Percentiles rank a stretch among this genome's conserved stretches.
phyloP scores from a whole-genome alignment of 2,113 vertebrate genomes.

The Brienomyrus longianalis region DNA sequence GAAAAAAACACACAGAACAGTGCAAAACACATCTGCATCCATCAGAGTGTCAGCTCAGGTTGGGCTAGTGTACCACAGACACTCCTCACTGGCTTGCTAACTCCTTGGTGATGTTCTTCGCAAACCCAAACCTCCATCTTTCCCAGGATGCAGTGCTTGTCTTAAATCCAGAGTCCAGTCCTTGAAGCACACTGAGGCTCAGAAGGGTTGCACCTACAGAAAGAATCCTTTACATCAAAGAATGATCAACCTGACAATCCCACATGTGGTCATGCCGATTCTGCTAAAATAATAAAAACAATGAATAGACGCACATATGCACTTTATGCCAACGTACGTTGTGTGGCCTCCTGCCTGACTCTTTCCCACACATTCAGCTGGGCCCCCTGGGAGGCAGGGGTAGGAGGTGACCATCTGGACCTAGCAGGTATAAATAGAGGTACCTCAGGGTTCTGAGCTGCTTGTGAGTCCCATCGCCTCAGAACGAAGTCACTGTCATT shows the following conservation, averaged over 20 bases:
- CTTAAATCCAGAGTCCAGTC: not conserved
- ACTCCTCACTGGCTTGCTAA: not conserved
- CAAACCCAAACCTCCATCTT: not conserved
- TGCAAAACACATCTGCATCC: not conserved
- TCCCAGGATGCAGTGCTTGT: not conserved
- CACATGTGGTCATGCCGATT: not conserved
- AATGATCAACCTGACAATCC: not conserved
- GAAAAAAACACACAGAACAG: not conserved
- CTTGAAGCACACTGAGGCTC: not conserved
- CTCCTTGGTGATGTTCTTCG: not conserved
- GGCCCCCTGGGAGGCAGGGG: not conserved
- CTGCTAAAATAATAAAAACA: not conserved
- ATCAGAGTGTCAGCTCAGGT: not conserved
- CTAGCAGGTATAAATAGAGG: conserved; percentile 1
- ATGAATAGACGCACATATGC: not conserved
- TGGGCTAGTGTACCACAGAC: not conserved
- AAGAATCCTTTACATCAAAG: not conserved
- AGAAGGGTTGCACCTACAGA: not conserved
- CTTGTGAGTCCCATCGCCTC: not conserved
- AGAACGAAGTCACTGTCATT: not conserved
- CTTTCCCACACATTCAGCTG: not conserved
- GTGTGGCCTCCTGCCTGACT: not conserved
- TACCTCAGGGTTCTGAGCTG: not conserved
- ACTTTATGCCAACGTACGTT: not conserved
- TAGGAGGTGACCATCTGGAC: not conserved